Base-by-base conservation (phyloP, 2,888 invertebrate genomes). In the Orchestes rusci region DNA sequence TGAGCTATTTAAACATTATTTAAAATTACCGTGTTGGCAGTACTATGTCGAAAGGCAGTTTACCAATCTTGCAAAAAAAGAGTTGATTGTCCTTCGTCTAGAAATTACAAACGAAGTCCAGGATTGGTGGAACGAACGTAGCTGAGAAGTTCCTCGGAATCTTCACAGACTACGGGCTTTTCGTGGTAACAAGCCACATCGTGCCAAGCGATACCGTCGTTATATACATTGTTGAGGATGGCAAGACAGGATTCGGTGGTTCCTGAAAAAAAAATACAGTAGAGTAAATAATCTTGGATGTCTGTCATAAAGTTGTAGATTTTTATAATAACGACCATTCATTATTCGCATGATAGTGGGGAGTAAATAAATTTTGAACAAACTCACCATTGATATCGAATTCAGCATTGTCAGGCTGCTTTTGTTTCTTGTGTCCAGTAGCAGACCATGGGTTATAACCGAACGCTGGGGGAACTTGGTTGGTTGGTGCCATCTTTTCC, bases 151-250 rank as follows among this genome's bases (percentile, higher is more conserved):
- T 91, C 91, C 39, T 90, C 89, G 50, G 84, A 85, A 69, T 92
- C 91, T 66, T 91, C 92, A 68, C 91, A 92, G 56, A 92, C 80
- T 65, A 91, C 79, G 2, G 91, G 91, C 65, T 92, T 92, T 70
- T 91, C 88, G 70, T 91, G 91, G 69, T 91, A 90, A 69, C 91
- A 91, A 53, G 90, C 90, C 40, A 91, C 90, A 68, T 91, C 91
- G 70, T 91, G 91, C 91, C 91, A 92, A 54, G 87, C 88, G 65
- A 92, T 88, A 53, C 91, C 91, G 64, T 92, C 92, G 62, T 84
- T 88, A 76, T 92, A 92, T 4, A 92, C 91, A 69, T 92, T 92
- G 74, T 92, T 91, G 52, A 92, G 74, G 51, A 91, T 77, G 43
- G 88, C 84, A 60, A 92, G 68, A 61, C 92, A 92, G 27, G 91